phyloP scores from a whole-genome alignment of 2,113 vertebrate genomes.

The Centropus bengalensis region DNA sequence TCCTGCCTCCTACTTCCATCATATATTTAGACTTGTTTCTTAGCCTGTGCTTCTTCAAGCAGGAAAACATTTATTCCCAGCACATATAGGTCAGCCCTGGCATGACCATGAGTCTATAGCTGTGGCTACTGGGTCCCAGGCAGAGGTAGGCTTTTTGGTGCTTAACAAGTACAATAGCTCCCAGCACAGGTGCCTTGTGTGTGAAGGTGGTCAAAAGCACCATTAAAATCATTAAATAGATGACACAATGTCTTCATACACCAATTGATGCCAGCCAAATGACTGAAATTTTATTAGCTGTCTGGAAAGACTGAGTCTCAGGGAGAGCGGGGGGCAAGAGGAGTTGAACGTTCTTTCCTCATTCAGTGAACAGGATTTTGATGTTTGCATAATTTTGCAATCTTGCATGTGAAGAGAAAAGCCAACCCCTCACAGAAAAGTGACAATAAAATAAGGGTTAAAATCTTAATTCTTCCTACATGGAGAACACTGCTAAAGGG shows the following conservation, averaged over 20 bases:
- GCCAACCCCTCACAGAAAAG: not conserved
- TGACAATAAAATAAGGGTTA: not conserved
- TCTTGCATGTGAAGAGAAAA: not conserved
- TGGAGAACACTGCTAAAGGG: not conserved
- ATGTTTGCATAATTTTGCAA: not conserved
- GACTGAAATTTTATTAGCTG: not conserved
- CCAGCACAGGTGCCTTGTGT: not conserved
- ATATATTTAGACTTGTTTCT: constrained; percentile 12
- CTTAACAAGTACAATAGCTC: not conserved
- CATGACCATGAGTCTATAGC: not conserved
- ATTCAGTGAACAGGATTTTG: not conserved
- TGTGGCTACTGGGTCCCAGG: accelerated
- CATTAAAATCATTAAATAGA: not conserved
- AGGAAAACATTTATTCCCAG: not conserved
- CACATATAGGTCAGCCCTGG: not conserved
- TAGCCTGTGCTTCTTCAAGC: not conserved
- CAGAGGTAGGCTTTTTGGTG: not conserved
- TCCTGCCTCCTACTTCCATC: not conserved
- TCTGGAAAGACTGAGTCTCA: not conserved
- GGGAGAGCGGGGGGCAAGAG: accelerated
- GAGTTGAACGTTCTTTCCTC: not conserved
- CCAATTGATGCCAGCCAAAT: not conserved
- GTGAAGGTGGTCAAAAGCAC: not conserved
- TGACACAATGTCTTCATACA: not conserved
- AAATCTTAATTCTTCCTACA: not conserved